These are phyloP conservation scores for Syngnathus floridae DNA, from an alignment of 2,113 vertebrate species.

Conservation along the genomic window DNA sequence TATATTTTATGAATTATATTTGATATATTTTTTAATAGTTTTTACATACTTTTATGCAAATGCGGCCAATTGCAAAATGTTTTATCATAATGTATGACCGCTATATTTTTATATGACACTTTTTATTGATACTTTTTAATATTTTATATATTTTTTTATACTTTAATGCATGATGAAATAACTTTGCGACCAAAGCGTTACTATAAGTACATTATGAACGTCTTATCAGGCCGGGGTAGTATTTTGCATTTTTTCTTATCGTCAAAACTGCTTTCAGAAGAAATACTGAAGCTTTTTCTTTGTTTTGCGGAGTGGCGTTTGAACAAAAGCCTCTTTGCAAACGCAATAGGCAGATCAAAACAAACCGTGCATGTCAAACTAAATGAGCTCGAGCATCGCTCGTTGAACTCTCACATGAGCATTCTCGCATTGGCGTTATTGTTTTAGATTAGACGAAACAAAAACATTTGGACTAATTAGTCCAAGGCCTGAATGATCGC, in stretches of 20 bases:
- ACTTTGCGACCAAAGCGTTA: too few relatives aligned
- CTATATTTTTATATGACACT: too few relatives aligned
- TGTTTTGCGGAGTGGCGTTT: background rate
- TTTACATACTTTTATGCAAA: too few relatives aligned
- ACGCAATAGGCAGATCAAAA: slow-evolving; percentile 7
- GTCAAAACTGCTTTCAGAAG: background rate
- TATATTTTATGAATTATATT: too few relatives aligned
- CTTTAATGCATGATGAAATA: too few relatives aligned
- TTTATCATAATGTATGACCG: too few relatives aligned
- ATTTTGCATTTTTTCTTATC: background rate
- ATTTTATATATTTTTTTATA: too few relatives aligned
- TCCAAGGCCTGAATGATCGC: slow-evolving; percentile 64
- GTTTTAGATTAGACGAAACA: slow-evolving; percentile 51
- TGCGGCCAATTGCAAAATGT: too few relatives aligned
- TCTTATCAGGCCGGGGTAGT: too few relatives aligned
- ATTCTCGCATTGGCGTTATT: slow-evolving; percentile 47
- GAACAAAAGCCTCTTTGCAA: background rate
- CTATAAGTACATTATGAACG: too few relatives aligned
- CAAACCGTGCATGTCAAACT: slow-evolving; percentile 47
- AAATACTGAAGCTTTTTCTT: background rate
- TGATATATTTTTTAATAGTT: too few relatives aligned
- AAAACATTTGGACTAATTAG: slow-evolving; percentile 70
- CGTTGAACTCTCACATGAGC: slow-evolving; percentile 44
- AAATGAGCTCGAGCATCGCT: slow-evolving; percentile 37
- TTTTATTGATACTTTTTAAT: too few relatives aligned